These are phyloP conservation scores for Pyrrhia umbra DNA, from an alignment of 2,888 invertebrate species.

Conservation along the genomic window DNA sequence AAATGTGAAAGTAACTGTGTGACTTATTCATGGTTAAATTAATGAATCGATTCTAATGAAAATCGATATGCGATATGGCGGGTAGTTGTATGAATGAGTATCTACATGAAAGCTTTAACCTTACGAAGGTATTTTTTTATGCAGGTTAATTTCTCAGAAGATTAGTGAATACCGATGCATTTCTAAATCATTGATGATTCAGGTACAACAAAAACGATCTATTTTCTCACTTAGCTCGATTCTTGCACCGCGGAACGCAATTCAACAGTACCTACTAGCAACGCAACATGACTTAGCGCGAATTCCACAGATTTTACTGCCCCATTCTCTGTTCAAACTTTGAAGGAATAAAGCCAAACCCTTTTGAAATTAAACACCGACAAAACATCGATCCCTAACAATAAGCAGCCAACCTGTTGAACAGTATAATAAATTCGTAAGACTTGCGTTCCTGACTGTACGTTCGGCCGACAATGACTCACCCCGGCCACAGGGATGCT, in stretches of 20 bases:
- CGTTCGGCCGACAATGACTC: constrained; percentile 67
- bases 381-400: constrained; percentile 54
- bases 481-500: constrained; percentile 65
- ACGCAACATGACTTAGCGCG: constrained; percentile 42
- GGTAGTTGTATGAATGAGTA: neutral
- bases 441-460: constrained; percentile 63
- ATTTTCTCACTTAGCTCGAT: neutral
- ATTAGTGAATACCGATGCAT: neutral
- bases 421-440: constrained; percentile 62
- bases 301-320: constrained; percentile 27
- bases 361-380: constrained; percentile 59
- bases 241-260: neutral
- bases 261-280: neutral
- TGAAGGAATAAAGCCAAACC: constrained; percentile 40
- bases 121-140: neutral
- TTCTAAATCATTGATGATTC: neutral
- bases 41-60: neutral
- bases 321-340: constrained; percentile 25
- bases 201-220: neutral
- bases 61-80: no score
- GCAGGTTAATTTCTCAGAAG: neutral
- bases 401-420: constrained; percentile 67
- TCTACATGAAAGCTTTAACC: neutral
- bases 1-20: constrained; percentile 2
- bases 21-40: neutral